These are phyloP conservation scores for Phylloscopus trochiloides DNA, from an alignment of 2,113 vertebrate genomes.

Conservation along the genomic window DNA sequence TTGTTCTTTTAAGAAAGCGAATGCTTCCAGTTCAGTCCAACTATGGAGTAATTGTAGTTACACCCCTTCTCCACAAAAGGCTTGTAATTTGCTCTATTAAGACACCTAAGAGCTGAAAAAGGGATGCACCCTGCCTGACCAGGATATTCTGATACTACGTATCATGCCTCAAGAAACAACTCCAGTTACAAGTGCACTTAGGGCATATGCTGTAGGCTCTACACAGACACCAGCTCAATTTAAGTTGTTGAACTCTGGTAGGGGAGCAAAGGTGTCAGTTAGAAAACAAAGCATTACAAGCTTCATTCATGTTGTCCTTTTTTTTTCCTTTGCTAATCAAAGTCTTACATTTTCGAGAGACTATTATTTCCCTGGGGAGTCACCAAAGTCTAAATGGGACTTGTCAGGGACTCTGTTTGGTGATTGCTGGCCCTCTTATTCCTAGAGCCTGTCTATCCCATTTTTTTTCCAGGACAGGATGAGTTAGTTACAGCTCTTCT, in stretches of 20 bases:
- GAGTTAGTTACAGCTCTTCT: neutral
- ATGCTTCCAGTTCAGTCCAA: neutral
- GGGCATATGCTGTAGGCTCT: neutral
- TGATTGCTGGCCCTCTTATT: neutral
- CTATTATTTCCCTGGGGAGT: neutral
- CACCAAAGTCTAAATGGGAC: neutral
- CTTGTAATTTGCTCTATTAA: neutral
- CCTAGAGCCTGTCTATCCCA: accelerated
- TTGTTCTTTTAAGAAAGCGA: neutral
- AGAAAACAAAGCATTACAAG: neutral
- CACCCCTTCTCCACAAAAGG: neutral
- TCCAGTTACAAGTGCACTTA: neutral
- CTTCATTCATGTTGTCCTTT: neutral
- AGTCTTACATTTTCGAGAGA: neutral
- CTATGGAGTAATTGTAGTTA: neutral
- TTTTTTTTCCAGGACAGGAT: neutral
- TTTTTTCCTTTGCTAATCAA: neutral
- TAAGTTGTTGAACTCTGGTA: neutral
- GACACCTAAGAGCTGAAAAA: neutral
- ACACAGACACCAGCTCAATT: neutral
- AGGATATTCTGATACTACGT: neutral
- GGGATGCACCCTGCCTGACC: too few species aligned
- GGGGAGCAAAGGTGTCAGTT: neutral
- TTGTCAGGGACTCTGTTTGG: neutral
- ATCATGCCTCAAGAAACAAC: neutral